Percentiles rank a stretch among this genome's conserved stretches.
phyloP scores from a whole-genome alignment of 2,113 vertebrate genomes.

The Centropristis striata region DNA sequence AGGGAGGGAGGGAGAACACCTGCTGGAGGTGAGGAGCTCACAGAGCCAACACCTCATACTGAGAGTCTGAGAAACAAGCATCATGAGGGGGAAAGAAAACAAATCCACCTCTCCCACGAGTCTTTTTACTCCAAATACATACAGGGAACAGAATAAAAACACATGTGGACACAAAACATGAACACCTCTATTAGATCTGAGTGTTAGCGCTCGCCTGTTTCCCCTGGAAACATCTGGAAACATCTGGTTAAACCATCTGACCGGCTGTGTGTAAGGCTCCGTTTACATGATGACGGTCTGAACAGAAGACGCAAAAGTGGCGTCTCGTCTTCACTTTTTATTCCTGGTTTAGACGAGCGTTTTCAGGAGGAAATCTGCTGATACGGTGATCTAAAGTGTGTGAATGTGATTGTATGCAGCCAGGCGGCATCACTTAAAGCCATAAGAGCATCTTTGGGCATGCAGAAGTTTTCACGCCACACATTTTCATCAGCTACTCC shows the following conservation, averaged over 20 bases:
- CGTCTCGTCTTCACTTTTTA: too few species aligned
- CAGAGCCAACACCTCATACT: conserved; percentile 32
- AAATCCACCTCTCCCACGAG: conserved; percentile 24
- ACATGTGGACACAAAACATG: conserved; percentile 39
- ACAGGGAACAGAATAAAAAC: conserved; percentile 44
- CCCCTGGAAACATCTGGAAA: conserved; percentile 66
- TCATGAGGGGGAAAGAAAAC: conserved; percentile 12
- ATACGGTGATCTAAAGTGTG: too few species aligned
- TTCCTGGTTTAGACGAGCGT: too few species aligned
- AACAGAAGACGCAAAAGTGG: too few species aligned
- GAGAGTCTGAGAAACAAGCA: conserved; percentile 6
- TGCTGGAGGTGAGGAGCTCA: conserved; percentile 55
- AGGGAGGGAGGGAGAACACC: conserved; percentile 62
- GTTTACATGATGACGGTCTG: too few species aligned
- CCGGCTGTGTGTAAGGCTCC: conserved; percentile 32
- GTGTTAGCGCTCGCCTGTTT: conserved; percentile 18
- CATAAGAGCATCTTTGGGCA: too few species aligned
- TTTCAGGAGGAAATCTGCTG: too few species aligned
- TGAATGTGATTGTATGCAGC: too few species aligned
- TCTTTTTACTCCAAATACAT: conserved; percentile 28
- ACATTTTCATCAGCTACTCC: too few species aligned
- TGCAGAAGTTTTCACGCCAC: too few species aligned
- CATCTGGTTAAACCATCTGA: conserved; percentile 71
- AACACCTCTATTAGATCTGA: conserved; percentile 54
- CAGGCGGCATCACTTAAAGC: too few species aligned